Evolutionary conservation across 2,797 vertebrate genomes (phyloP), one percentile per base, ranked within the genome.

Genomic region (Sebastes hopkinsi): DNA sequence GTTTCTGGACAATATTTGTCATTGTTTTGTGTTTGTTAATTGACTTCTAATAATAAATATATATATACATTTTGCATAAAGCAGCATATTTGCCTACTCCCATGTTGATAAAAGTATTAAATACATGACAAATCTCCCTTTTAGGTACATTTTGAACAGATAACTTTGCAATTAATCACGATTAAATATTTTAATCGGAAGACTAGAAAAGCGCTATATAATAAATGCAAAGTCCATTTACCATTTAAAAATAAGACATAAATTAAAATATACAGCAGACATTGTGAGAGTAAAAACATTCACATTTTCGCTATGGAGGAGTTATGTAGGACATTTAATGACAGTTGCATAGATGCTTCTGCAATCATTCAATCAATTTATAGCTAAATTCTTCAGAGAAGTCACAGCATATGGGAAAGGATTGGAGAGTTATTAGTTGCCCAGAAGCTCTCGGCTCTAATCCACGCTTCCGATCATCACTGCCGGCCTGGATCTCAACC

Each of bases 381-480:
- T 20, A 73, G 71, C n/a, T 59, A 13, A 23, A 4, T 30, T 65
- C 20, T 14, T 38, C 22, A 20, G 27, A 62, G 8, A 42, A 2
- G 14, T 61, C 27, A 16, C 59, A 50, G 34, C 65, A 58, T 30
- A n/a, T 65, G 69, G 25, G 25, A 36, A 36, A 11, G 36, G 65
- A 58, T 25, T 69, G 64, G 18, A 66, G 22, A 23, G 78, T 74
- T 60, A 83, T 72, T 77, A 74, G 32, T 84, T 29, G 23, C 75
- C 69, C 36, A 38, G 36, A 38, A 13, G 12, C 36, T 38, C 36
- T 38, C 36, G 36, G 75, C 64, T 85, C 56, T 88, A 85, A 91
- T 86, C 71, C 73, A 66, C 9, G 5, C 56, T 38, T 29, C 27
- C 6, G 9, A 82, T 66, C 80, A 65, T 38, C 36, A 38, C 59